Evolutionary conservation across 2,113 vertebrate species (phyloP).

Genomic region (Brienomyrus longianalis): DNA sequence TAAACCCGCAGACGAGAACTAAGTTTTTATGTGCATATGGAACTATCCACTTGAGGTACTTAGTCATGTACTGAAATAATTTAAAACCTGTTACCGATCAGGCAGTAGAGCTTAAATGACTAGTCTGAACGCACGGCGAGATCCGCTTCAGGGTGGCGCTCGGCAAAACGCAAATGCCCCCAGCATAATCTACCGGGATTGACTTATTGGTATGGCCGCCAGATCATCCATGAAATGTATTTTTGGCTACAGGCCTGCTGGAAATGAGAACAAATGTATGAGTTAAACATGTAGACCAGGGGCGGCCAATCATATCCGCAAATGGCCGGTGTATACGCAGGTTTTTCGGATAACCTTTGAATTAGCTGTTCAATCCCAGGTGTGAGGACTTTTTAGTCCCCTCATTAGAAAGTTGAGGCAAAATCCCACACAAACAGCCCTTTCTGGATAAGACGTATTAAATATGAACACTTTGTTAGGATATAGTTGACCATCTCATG

Average conservation of each 20-base stretch:
- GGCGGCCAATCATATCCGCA: not conserved
- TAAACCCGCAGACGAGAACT: not conserved
- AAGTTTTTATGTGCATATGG: not conserved
- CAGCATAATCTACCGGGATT: not conserved
- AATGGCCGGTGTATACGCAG: not conserved
- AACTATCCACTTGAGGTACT: not conserved
- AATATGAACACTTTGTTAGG: not conserved
- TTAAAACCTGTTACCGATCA: not conserved
- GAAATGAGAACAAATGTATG: not conserved
- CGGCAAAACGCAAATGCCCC: not conserved
- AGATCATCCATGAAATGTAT: not conserved
- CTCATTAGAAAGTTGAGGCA: not conserved
- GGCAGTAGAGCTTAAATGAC: not conserved
- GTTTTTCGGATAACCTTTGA: not conserved
- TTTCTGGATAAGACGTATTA: not conserved
- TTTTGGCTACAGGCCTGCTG: not conserved
- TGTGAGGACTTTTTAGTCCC: not conserved
- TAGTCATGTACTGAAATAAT: not conserved
- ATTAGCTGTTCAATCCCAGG: not conserved
- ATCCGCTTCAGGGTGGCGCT: not conserved
- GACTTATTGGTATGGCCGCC: not conserved
- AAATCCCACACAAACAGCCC: not conserved
- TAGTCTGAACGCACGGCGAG: not conserved
- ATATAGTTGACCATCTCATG: not conserved
- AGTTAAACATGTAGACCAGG: not conserved